A percentile compares a stretch with the other conserved stretches of the same genome.
phyloP scores from a whole-genome alignment of 1,140 invertebrate genomes.

The Zophobas atratus region DNA sequence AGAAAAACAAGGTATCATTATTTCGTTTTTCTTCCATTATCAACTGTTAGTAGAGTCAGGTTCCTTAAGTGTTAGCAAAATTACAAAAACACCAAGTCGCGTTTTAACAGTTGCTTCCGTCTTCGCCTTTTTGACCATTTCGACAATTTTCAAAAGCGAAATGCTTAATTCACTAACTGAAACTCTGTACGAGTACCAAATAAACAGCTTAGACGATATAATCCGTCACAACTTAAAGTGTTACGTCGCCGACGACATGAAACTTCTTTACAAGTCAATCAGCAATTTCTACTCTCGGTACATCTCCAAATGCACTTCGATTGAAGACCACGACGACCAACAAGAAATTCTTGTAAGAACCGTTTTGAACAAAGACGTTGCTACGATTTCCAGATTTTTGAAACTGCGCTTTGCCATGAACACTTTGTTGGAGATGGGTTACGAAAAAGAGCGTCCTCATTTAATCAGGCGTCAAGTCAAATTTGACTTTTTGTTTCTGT shows the following conservation, averaged over 20 bases:
- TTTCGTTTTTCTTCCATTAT: conserved; percentile 14
- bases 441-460: conserved; percentile 3
- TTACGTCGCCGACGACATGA: conserved; percentile 8
- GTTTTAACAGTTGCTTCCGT: not conserved
- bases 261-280: conserved; percentile 9
- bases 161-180: not conserved
- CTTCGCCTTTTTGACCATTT: not conserved
- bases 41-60: conserved; percentile 1
- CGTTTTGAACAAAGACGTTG: not conserved
- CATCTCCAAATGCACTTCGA: not conserved
- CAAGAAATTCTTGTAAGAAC: conserved; percentile 15
- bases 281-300: not conserved
- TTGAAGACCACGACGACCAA: conserved; percentile 23
- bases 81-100: not conserved
- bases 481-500: conserved; percentile 29
- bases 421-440: conserved; percentile 5
- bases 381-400: conserved; percentile 13
- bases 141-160: conserved; percentile 8
- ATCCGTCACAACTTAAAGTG: conserved; percentile 10
- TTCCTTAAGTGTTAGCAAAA: conserved; percentile 3
- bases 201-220: conserved; percentile 9
- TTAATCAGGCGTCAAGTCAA: conserved; percentile 12
- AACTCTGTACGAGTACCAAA: conserved; percentile 4
- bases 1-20: not conserved
- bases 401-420: conserved; percentile 7